Conservation (phyloP, 2,888 invertebrate genomes). For the Tridacna crocea region DNA sequence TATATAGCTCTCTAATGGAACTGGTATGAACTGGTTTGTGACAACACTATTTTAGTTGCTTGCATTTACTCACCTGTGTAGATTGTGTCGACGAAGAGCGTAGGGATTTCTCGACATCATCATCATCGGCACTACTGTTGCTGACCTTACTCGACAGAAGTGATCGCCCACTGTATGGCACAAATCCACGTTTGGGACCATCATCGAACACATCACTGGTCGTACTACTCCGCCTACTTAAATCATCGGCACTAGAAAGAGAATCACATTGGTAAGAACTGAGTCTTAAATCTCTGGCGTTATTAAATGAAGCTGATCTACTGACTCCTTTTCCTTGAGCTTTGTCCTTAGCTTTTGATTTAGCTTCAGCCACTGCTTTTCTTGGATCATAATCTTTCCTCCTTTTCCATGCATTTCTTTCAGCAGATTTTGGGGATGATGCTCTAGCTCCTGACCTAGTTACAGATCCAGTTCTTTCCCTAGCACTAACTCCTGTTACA, state of each 20-base stretch:
- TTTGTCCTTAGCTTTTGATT: constrained; percentile 73
- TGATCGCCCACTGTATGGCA: constrained; percentile 68
- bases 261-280: constrained; percentile 68
- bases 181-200: constrained; percentile 65
- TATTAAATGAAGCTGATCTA: constrained; percentile 78
- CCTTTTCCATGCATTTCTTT: constrained; percentile 97
- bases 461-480: constrained; percentile 65
- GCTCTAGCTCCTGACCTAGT: constrained; percentile 75
- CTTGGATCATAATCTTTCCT: constrained; percentile 97
- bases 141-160: constrained; percentile 67
- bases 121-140: constrained; percentile 72
- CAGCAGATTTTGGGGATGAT: constrained; percentile 86
- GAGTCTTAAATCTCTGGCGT: constrained; percentile 68
- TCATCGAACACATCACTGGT: constrained; percentile 68
- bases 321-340: constrained; percentile 68
- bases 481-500: constrained; percentile 71
- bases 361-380: constrained; percentile 94
- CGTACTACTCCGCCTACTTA: constrained; percentile 66
- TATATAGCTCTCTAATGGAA: no score
- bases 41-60: not conserved
- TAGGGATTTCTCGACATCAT: constrained; percentile 47
- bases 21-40: no score
- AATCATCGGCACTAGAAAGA: constrained; percentile 71
- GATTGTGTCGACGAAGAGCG: constrained; percentile 57
- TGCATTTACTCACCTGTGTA: constrained; percentile 63